Conservation (phyloP, 23 tunicate species). For the Styela clava region DNA sequence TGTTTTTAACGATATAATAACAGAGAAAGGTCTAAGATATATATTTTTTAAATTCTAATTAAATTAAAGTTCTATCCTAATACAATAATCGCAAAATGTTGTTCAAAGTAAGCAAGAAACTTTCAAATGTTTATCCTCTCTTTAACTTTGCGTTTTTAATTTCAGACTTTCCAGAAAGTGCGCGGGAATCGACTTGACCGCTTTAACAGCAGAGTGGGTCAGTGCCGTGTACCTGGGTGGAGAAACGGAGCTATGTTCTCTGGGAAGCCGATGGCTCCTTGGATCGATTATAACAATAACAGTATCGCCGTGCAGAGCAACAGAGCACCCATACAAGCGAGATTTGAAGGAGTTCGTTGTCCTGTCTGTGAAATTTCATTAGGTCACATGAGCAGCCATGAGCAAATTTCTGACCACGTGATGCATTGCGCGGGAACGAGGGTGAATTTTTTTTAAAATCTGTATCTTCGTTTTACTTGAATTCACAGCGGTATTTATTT, state of each 20-base stretch:
- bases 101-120: too few species aligned
- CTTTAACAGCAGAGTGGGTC: constrained; percentile 65
- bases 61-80: too few species aligned
- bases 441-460: neutral
- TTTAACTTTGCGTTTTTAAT: too few species aligned
- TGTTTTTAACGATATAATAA: too few species aligned
- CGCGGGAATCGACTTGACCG: constrained; percentile 76
- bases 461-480: neutral
- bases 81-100: too few species aligned
- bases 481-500: too few species aligned
- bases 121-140: too few species aligned
- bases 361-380: constrained; percentile 15
- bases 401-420: constrained; percentile 21
- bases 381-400: constrained; percentile 18
- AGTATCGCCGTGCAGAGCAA: neutral
- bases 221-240: constrained; percentile 27
- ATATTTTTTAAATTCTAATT: too few species aligned
- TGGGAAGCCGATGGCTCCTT: neutral
- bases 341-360: constrained; percentile 13
- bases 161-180: constrained; percentile 77
- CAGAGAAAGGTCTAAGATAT: too few species aligned
- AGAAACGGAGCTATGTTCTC: neutral
- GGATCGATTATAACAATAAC: neutral
- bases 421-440: constrained; percentile 11
- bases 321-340: neutral